A percentile compares a stretch with the other conserved stretches of the same genome.
Evolutionary conservation across 2,888 invertebrate species (phyloP).

Genomic region (Lasioglossum villosulum): DNA sequence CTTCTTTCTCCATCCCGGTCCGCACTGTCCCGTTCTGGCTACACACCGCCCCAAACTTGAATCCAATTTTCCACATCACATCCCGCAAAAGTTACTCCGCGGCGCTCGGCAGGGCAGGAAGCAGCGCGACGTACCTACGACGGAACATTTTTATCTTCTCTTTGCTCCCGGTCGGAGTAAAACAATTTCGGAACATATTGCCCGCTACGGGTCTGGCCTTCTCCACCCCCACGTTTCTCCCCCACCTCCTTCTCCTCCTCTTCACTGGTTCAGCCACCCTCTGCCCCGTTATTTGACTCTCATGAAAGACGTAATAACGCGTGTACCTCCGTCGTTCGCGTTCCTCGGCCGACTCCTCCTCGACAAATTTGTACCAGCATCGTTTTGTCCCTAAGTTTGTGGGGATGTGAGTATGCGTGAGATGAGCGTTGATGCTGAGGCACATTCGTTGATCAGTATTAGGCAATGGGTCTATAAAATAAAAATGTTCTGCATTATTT

Average conservation of each 20-base stretch:
- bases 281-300: constrained; percentile 62
- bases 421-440: not conserved
- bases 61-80: constrained; percentile 82
- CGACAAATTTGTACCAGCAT: not conserved
- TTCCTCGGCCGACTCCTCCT: constrained; percentile 19
- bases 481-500: not conserved
- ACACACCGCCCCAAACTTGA: constrained; percentile 77
- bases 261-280: not conserved
- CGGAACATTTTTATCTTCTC: constrained; percentile 76
- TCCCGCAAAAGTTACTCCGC: constrained; percentile 81
- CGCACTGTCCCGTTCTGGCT: constrained; percentile 52
- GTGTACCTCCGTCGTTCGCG: constrained; percentile 61
- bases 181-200: constrained; percentile 81
- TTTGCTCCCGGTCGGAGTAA: constrained; percentile 73
- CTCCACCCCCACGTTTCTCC: not conserved
- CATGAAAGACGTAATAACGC: constrained; percentile 76
- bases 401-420: not conserved
- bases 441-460: not conserved
- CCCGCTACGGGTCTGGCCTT: constrained; percentile 66
- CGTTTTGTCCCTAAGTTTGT: constrained; percentile 1
- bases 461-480: not conserved
- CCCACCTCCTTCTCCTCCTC: not conserved
- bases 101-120: constrained; percentile 68
- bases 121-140: constrained; percentile 68
- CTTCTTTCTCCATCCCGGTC: constrained; percentile 12